Evolutionary conservation across 1,140 invertebrate species (phyloP).

Genomic region (Ceratosolen fusciceps): DNA sequence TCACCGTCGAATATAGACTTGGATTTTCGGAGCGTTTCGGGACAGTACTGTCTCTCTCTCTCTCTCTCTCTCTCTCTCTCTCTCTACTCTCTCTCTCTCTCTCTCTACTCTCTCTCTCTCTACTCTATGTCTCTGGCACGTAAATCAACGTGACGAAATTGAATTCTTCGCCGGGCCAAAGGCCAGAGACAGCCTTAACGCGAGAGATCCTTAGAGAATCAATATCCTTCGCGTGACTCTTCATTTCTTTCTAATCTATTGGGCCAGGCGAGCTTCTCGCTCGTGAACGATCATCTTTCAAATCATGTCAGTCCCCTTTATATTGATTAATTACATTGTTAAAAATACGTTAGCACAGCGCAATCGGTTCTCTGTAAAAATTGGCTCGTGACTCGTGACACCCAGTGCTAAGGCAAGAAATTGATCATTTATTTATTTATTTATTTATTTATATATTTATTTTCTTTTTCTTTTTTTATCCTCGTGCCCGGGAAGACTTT

Average conservation of each 20-base stretch:
- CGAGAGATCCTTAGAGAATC: constrained; percentile 4
- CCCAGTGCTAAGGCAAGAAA: background rate
- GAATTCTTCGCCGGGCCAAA: constrained; percentile 52
- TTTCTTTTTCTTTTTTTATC: no score
- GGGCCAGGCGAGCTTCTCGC: background rate
- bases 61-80: no score
- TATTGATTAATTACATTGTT: constrained; percentile 44
- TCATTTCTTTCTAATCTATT: constrained; percentile 17
- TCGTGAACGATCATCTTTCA: constrained; percentile 7
- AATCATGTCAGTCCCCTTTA: constrained; percentile 13
- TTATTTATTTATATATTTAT: no score
- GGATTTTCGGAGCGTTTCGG: constrained; percentile 60
- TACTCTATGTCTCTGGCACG: no score
- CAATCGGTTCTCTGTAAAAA: constrained; percentile 35
- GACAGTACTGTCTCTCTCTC: constrained; percentile 58
- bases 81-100: no score
- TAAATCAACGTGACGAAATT: constrained; percentile 62
- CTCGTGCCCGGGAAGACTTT: no score
- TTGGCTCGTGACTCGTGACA: constrained; percentile 6
- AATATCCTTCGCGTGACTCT: constrained; percentile 33
- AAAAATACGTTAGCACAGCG: constrained; percentile 7
- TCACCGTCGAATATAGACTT: background rate
- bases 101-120: no score
- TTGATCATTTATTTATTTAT: no score
- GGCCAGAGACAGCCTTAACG: background rate